Base-by-base conservation (phyloP, 2,888 invertebrate species). In the Priocnemis perturbator region DNA sequence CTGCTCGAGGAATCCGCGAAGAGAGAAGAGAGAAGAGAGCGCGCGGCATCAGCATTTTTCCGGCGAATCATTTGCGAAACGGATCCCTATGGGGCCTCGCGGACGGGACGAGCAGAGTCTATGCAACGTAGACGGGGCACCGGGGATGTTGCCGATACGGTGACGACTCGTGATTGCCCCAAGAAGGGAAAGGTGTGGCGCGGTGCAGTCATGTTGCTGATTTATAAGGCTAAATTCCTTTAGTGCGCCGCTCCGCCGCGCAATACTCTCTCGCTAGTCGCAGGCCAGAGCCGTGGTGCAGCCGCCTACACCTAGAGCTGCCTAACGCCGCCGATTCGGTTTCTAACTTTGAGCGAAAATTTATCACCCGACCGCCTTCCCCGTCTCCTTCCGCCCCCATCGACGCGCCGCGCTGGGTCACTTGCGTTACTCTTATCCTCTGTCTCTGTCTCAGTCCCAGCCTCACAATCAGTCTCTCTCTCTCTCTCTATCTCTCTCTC, bases 151-250 rank as follows among this genome's bases (percentile, higher is more conserved):
- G 87, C 86, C 85, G 87, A 87, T 87, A 87, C 85, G 85, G 86
- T 87, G 88, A 89, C 88, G 87, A 87, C 84, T 88, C 89, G 89
- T 89, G 89, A 89, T 88, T 89, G 89, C 89, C 89, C 85, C 85
- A 87, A 89, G 89, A 89, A 88, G 89, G 88, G 89, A 89, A 89
- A 89, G 89, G 88, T 88, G 89, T 88, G 89, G 88, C 88, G 78
- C 79, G 80, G 81, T 80, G 80, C 85, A 87, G 87, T 88, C 88
- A 85, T 89, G 88, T 86, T 77, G 85, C 87, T 89, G 89, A 89
- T 89, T 89, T 89, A 89, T 89, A 88, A 88, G 88, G 86, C 88
- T 86, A 86, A 88, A 87, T 88, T 88, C 88, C 86, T 86, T 84
- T 77, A 79, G 47, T 47, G 59, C 83, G 74, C 84, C 81, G 71